Percentiles rank a stretch among this genome's conserved stretches.
Evolutionary conservation across 53 echinoderm and acorn worm genomes (phyloP).

Genomic region (Hippasteria phrygiana): DNA sequence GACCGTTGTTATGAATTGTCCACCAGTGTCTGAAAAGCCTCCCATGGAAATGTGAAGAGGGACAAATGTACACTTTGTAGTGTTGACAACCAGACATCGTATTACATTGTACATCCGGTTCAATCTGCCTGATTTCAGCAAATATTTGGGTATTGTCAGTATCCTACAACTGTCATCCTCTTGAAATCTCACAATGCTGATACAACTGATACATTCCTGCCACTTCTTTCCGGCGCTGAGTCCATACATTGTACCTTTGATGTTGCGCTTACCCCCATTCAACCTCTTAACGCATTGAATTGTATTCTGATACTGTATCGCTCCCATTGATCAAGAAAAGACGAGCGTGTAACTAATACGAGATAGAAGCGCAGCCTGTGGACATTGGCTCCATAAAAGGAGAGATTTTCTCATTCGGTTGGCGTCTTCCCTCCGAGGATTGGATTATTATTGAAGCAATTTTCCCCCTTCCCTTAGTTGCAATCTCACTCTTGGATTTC

Average conservation of each 20-base stretch:
- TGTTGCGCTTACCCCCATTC: not conserved
- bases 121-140: too few species aligned
- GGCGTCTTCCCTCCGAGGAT: not conserved
- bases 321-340: constrained; percentile 51
- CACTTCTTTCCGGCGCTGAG: too few species aligned
- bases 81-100: too few species aligned
- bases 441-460: not conserved
- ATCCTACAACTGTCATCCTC: too few species aligned
- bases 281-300: constrained; percentile 40
- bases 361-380: constrained; percentile 7
- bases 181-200: too few species aligned
- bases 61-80: too few species aligned
- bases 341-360: constrained; percentile 52
- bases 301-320: constrained; percentile 37
- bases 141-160: too few species aligned
- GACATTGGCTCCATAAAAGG: constrained; percentile 24
- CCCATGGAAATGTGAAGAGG: too few species aligned
- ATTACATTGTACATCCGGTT: too few species aligned
- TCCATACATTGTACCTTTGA: not conserved
- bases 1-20: too few species aligned
- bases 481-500: not conserved
- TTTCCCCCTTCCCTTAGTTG: not conserved
- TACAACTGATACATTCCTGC: too few species aligned
- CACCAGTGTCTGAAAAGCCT: too few species aligned
- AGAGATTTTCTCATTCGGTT: constrained; percentile 17